Conservation (phyloP, 2,888 invertebrate species). For the Drosophila robusta region DNA sequence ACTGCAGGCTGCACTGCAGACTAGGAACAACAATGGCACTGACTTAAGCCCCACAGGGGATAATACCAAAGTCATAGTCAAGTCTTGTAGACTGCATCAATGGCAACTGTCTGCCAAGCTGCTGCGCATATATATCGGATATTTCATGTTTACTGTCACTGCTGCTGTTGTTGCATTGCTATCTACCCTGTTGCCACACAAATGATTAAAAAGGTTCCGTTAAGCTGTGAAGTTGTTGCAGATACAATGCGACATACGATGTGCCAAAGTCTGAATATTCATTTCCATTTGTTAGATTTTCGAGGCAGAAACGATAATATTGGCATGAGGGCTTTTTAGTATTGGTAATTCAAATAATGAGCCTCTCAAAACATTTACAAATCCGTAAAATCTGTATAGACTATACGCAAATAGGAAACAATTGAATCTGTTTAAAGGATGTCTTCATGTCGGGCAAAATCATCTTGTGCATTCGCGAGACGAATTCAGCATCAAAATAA, state of each 20-base stretch:
- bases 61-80: constrained; percentile 16
- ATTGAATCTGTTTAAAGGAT: neutral
- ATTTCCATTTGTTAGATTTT: too few relatives aligned
- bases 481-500: constrained; percentile 33
- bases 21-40: constrained; percentile 11
- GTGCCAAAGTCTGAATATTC: neutral
- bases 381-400: too few relatives aligned
- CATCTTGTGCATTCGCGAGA: too few relatives aligned
- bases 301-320: too few relatives aligned
- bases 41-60: constrained; percentile 24
- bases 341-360: too few relatives aligned
- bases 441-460: neutral
- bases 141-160: neutral
- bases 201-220: neutral
- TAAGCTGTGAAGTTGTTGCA: neutral
- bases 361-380: too few relatives aligned
- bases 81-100: constrained; percentile 20
- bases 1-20: constrained; percentile 36
- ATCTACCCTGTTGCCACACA: neutral
- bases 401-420: too few relatives aligned
- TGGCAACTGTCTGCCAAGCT: constrained; percentile 10
- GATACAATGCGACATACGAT: too few relatives aligned
- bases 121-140: neutral
- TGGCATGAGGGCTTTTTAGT: too few relatives aligned
- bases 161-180: neutral